Conservation (phyloP, 92 coral and sea anemone genomes). For the Hydrozoanthus gracilis region DNA sequence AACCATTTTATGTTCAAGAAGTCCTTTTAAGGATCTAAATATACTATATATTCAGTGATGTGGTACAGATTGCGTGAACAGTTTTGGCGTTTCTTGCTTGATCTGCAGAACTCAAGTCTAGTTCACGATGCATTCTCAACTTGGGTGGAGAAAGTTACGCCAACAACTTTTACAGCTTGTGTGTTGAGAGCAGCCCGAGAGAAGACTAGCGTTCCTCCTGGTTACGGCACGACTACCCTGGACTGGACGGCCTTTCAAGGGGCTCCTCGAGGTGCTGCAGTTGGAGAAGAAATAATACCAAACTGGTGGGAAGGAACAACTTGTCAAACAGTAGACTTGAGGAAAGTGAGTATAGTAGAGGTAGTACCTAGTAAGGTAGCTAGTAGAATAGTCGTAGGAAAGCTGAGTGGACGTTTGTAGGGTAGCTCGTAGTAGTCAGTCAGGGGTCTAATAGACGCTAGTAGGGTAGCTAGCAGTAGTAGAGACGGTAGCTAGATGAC, state of each 20-base stretch:
- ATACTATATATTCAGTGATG: too few relatives aligned
- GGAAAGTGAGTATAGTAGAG: conserved; percentile 51
- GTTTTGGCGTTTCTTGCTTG: neutral
- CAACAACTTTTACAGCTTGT: conserved; percentile 70
- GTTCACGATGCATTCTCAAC: conserved; percentile 67
- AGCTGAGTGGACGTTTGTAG: too few relatives aligned
- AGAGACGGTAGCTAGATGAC: too few relatives aligned
- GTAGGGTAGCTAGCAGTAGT: too few relatives aligned
- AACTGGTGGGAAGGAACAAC: conserved; percentile 91
- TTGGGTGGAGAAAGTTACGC: conserved; percentile 77
- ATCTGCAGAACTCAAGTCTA: neutral
- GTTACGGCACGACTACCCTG: conserved; percentile 62
- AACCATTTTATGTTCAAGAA: too few relatives aligned
- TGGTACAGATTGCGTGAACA: neutral
- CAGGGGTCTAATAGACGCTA: too few relatives aligned
- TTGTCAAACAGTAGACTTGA: conserved; percentile 64
- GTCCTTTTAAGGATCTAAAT: too few relatives aligned
- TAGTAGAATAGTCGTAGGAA: too few relatives aligned
- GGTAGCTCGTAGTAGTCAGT: too few relatives aligned
- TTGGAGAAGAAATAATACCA: conserved; percentile 66
- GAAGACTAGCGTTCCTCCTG: conserved; percentile 68
- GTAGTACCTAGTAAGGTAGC: too few relatives aligned
- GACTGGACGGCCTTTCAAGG: conserved; percentile 89
- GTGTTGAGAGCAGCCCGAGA: conserved; percentile 79
- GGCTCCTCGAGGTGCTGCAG: conserved; percentile 77